These are phyloP conservation scores for Dascillus cervinus DNA, from an alignment of 2,888 invertebrate genomes.

Conservation along the genomic window DNA sequence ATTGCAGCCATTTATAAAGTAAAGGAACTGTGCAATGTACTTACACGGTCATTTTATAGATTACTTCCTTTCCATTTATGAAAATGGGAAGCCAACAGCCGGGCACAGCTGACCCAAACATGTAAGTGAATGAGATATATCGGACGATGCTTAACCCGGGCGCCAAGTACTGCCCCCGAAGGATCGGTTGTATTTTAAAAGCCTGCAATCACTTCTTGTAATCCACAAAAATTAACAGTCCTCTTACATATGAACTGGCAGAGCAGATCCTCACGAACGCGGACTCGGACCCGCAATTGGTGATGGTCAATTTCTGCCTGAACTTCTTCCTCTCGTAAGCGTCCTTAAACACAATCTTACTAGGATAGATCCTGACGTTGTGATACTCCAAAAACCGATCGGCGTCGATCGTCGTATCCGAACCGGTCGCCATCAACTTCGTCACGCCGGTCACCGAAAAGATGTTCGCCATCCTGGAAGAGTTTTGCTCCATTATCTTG, in stretches of 20 bases:
- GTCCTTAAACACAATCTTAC: conserved; percentile 37
- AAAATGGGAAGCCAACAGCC: conserved; percentile 34
- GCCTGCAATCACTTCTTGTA: conserved; percentile 33
- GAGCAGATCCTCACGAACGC: conserved; percentile 33
- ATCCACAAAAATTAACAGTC: no score
- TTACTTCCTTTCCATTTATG: conserved; percentile 31
- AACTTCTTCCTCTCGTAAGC: conserved; percentile 40
- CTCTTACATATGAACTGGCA: conserved; percentile 39
- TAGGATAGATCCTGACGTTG: conserved; percentile 35
- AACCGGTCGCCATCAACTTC: no score
- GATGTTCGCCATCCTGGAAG: no score
- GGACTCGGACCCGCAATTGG: conserved; percentile 33
- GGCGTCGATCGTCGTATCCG: no score
- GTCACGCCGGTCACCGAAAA: no score
- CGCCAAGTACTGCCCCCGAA: conserved; percentile 25
- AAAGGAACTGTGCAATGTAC: no score
- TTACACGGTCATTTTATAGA: conserved; percentile 35
- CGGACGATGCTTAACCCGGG: conserved; percentile 38
- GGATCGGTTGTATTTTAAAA: conserved; percentile 31
- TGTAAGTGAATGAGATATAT: conserved; percentile 33
- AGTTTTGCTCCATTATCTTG: no score
- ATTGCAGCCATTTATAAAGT: no score
- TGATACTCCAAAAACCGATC: background rate
- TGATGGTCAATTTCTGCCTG: conserved; percentile 30
- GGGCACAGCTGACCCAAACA: conserved; percentile 26